A percentile compares a stretch with the other conserved stretches of the same genome.
Evolutionary conservation across 2,888 invertebrate species (phyloP).

Genomic region (Drosophila anomalata): DNA sequence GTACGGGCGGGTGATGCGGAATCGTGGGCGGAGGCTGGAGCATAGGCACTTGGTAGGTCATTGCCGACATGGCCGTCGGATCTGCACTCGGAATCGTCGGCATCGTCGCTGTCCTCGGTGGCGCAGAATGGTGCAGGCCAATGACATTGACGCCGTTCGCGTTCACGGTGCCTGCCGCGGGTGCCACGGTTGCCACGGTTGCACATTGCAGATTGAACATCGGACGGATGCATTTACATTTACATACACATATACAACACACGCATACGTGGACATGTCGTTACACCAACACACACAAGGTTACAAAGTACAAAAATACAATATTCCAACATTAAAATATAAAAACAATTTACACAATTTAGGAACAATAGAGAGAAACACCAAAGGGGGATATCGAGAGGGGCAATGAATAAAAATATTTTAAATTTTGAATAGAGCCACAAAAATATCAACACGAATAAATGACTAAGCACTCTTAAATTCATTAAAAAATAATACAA

Average conservation of each 20-base stretch:
- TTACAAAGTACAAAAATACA: conserved; percentile 21
- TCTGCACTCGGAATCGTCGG: conserved; percentile 56
- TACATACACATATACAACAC: conserved; percentile 41
- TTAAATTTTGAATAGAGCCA: conserved; percentile 5
- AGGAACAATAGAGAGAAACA: conserved; percentile 23
- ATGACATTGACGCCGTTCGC: conserved; percentile 91
- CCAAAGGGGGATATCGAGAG: conserved; percentile 6
- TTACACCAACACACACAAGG: conserved; percentile 41
- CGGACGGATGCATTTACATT: conserved; percentile 42
- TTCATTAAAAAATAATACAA: neutral
- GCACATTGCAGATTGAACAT: conserved; percentile 11
- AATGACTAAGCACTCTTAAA: neutral
- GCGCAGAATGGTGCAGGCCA: conserved; percentile 85
- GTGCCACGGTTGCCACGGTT: conserved; percentile 30
- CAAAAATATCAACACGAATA: neutral
- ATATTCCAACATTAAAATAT: conserved; percentile 29
- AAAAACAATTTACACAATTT: conserved; percentile 21
- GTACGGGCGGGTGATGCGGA: conserved; percentile 62
- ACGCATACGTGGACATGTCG: conserved; percentile 49
- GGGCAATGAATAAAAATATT: neutral
- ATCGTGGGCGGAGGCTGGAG: conserved; percentile 60
- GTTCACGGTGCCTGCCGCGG: conserved; percentile 87
- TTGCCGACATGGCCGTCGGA: conserved; percentile 82
- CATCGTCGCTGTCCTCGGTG: conserved; percentile 82
- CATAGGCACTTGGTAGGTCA: conserved; percentile 75